Evolutionary conservation across 2,113 vertebrate genomes (phyloP).

Genomic region (Poeciliopsis turrubarensis): DNA sequence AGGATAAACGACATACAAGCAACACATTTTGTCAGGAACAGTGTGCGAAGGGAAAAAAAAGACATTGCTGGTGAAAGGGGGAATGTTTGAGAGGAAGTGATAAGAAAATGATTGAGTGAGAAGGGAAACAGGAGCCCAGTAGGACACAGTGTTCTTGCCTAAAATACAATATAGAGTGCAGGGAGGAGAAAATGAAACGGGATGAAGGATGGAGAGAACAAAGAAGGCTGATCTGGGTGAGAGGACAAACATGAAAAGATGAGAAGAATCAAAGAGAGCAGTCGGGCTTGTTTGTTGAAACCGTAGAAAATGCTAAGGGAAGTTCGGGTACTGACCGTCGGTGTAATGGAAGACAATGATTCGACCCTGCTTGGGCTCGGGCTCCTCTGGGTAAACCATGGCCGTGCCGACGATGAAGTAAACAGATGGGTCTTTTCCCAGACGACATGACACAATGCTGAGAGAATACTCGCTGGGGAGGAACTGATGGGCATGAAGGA

Average conservation of each 20-base stretch:
- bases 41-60: slow-evolving; percentile 35
- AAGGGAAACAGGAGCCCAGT: slow-evolving; percentile 33
- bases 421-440: slow-evolving; percentile 94
- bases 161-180: slow-evolving; percentile 7
- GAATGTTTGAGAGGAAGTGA: slow-evolving; percentile 55
- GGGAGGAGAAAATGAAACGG: slow-evolving; percentile 29
- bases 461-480: slow-evolving; percentile 96
- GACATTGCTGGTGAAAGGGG: slow-evolving; percentile 16
- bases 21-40: slow-evolving; percentile 36
- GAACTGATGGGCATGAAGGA: slow-evolving; percentile 97
- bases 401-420: slow-evolving; percentile 97
- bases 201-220: slow-evolving; percentile 29
- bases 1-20: slow-evolving; percentile 38
- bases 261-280: slow-evolving; percentile 3
- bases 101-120: slow-evolving; percentile 68
- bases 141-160: slow-evolving; percentile 40
- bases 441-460: slow-evolving; percentile 95
- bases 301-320: neutral
- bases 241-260: slow-evolving; percentile 13
- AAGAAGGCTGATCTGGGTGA: slow-evolving; percentile 15
- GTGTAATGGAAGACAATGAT: slow-evolving; percentile 98
- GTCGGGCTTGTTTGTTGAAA: slow-evolving; percentile 4
- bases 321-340: slow-evolving; percentile 82
- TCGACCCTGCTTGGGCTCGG: slow-evolving; percentile 96
- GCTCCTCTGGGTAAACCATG: slow-evolving; percentile 98